Evolutionary conservation across 2,888 invertebrate genomes (phyloP), one percentile per base, ranked within the genome.

Genomic region (Ypsolopha sequella): DNA sequence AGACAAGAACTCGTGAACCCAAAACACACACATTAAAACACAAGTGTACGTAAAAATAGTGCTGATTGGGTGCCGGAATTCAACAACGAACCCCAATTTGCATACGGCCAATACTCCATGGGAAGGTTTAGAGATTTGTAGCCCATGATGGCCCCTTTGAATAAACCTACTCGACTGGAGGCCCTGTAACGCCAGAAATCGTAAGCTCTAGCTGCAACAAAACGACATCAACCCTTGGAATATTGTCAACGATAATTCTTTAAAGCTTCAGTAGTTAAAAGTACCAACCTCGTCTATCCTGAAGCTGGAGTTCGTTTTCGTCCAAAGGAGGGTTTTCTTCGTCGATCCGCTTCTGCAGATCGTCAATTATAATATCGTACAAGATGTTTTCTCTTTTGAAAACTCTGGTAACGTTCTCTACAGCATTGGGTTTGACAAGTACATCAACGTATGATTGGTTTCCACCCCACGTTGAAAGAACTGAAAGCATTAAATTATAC

Each of bases 321-420:
- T 90, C 89, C 11, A 90, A 77, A 3, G 89, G 88, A 46, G 94
- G 94, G 76, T 95, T 95, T 79, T 95, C 95, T 56, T 89, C 89
- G 60, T 95, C 90, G 55, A 95, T 95, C 48, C 92, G 91, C 62
- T 88, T 87, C 73, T 95, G 95, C 50, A 96, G 73, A 76, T 96
- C 92, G 49, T 92, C 89, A 62, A 95, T 94, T 45, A 94, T 76
- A n/a, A 95, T 82, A 50, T 91, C 88, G 66, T 89, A 93, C 24
- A 88, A 71, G 52, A 95, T 88, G 51, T 90, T 89, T 55, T 90
- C 89, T 41, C 89, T 84, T 52, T 85, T 80, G 38, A 96, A 86
- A 52, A 89, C 80, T 50, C 88, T 77, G 51, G 90, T 88, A 2
- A 94, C 91, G 56, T 89, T 89, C 47, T 88, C 80, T 48, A 93